phyloP scores from a whole-genome alignment of 53 echinoderm and acorn worm species.

The Temnopleurus reevesii region DNA sequence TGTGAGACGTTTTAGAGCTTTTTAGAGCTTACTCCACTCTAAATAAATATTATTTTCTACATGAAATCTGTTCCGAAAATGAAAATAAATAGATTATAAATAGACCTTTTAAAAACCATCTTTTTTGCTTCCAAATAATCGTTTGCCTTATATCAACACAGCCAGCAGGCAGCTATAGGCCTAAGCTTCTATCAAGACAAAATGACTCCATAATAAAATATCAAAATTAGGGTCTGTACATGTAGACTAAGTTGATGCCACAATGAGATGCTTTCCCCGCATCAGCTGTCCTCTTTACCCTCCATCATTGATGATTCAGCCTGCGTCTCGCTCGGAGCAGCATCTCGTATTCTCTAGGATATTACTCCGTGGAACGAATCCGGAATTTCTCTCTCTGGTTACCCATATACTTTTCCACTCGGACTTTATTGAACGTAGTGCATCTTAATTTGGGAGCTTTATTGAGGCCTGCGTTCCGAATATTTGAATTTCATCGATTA shows the following conservation, averaged over 20 bases:
- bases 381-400: background rate
- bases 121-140: too few species aligned
- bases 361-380: background rate
- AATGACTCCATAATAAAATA: too few species aligned
- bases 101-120: too few species aligned
- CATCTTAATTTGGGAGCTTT: background rate
- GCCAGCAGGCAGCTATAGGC: too few species aligned
- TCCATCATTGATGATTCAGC: slow-evolving; percentile 32
- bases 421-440: slow-evolving; percentile 5
- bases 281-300: background rate
- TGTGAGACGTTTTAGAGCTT: too few species aligned
- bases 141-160: too few species aligned
- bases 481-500: background rate
- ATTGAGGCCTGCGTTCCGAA: background rate
- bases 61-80: too few species aligned
- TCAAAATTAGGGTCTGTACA: too few species aligned
- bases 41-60: too few species aligned
- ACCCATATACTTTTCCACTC: background rate
- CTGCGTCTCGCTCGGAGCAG: background rate
- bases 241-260: slow-evolving; percentile 30
- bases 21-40: too few species aligned
- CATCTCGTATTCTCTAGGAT: background rate
- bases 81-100: too few species aligned
- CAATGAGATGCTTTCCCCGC: slow-evolving; percentile 15
- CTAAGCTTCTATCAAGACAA: too few species aligned